Evolutionary conservation across 2,113 vertebrate species (phyloP).

Genomic region (Merops nubicus): DNA sequence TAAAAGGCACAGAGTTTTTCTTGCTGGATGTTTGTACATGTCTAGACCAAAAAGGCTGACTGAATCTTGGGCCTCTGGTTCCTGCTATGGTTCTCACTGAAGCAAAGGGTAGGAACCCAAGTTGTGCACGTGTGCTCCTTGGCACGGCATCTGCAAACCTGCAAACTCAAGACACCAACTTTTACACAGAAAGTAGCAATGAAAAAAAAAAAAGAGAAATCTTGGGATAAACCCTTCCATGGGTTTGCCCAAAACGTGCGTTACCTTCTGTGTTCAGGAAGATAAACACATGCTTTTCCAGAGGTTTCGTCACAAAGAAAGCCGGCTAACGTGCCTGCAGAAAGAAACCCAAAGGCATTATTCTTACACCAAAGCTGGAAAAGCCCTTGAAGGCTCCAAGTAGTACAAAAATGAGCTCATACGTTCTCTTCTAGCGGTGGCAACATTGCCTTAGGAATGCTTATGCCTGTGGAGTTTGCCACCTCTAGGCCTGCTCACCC

Average conservation of each 20-base stretch:
- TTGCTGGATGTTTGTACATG: neutral
- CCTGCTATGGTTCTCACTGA: accelerated
- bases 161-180: neutral
- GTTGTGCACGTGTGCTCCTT: neutral
- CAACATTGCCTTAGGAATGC: neutral
- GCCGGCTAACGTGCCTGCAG: neutral
- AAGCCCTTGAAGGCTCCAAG: neutral
- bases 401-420: neutral
- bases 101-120: neutral
- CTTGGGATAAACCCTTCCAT: neutral
- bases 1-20: neutral
- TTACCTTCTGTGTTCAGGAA: neutral
- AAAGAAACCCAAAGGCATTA: neutral
- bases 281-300: neutral
- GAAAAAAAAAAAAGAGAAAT: neutral
- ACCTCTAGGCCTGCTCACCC: neutral
- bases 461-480: neutral
- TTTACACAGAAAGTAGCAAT: neutral
- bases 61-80: neutral
- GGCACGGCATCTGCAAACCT: neutral
- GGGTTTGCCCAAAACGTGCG: neutral
- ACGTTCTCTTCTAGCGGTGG: accelerated
- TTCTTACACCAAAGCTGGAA: neutral
- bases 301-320: neutral
- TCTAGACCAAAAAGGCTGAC: neutral